These are phyloP conservation scores for Leptinotarsa peninsularis DNA, from an alignment of 2,888 invertebrate species.

Conservation along the genomic window DNA sequence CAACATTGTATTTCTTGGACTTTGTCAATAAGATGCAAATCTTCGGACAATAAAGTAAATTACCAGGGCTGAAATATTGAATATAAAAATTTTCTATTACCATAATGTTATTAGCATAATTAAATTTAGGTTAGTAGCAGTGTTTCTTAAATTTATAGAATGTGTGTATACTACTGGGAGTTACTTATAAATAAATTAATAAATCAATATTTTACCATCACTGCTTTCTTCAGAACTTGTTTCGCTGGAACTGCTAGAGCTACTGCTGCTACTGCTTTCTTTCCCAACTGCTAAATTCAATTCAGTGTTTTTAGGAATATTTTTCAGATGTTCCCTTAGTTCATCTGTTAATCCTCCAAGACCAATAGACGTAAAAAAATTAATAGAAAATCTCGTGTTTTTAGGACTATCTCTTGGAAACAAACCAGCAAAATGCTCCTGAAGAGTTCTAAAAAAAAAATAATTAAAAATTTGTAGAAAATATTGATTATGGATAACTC, in stretches of 20 bases:
- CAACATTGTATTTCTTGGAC: too few relatives aligned
- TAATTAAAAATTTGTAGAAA: conserved; percentile 17
- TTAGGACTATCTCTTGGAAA: conserved; percentile 96
- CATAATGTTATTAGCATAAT: too few relatives aligned
- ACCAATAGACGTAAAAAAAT: conserved; percentile 97
- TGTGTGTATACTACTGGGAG: too few relatives aligned
- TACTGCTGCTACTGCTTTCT: conserved; percentile 50
- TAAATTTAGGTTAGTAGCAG: too few relatives aligned
- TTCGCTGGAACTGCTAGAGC: conserved; percentile 46
- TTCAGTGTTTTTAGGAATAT: conserved; percentile 51
- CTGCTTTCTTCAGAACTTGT: conserved; percentile 34
- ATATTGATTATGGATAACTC: conserved; percentile 65
- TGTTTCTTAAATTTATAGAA: too few relatives aligned
- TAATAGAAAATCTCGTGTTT: conserved; percentile 97
- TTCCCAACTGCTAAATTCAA: conserved; percentile 51
- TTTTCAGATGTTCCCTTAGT: conserved; percentile 58
- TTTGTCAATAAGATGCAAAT: too few relatives aligned
- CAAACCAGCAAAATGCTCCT: conserved; percentile 87
- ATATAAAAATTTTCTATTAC: too few relatives aligned
- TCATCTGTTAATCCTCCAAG: conserved; percentile 96
- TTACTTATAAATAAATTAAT: too few relatives aligned
- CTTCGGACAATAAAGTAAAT: too few relatives aligned
- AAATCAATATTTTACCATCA: conserved; percentile 39
- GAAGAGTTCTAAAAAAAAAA: conserved; percentile 78
- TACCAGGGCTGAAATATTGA: too few relatives aligned